Percentiles rank a stretch among this genome's conserved stretches.
These are phyloP conservation scores for Cantharis lateralis DNA, from an alignment of 2,888 invertebrate genomes.

Conservation along the genomic window DNA sequence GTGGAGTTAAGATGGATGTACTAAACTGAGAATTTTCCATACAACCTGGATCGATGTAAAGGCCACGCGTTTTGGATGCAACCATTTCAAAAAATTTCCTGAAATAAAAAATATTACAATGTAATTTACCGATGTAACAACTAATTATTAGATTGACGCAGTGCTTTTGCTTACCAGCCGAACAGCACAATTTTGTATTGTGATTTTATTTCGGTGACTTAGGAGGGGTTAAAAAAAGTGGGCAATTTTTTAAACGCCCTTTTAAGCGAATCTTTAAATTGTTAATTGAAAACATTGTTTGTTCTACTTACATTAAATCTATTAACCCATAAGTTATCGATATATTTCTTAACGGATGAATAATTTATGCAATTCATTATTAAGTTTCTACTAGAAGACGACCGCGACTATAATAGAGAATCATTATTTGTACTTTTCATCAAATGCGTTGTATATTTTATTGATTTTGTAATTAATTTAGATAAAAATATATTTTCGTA, in stretches of 20 bases:
- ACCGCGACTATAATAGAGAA: not conserved
- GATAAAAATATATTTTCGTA: not conserved
- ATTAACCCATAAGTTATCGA: not conserved
- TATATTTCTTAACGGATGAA: not conserved
- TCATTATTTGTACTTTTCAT: not conserved
- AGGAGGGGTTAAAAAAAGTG: not conserved
- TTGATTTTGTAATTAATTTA: not conserved
- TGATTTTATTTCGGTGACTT: not conserved
- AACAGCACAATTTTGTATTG: too few species aligned
- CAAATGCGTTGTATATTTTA: not conserved
- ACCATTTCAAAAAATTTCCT: conserved; percentile 7
- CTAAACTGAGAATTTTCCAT: not conserved
- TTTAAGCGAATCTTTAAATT: not conserved
- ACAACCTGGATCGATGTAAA: conserved; percentile 11
- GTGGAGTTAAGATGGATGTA: not conserved
- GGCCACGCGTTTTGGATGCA: conserved; percentile 12
- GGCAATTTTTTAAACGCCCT: not conserved
- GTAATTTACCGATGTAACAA: not conserved
- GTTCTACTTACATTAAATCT: not conserved
- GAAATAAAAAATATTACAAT: not conserved
- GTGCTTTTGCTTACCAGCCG: not conserved
- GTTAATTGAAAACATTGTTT: not conserved
- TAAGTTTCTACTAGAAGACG: not conserved
- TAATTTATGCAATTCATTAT: not conserved
- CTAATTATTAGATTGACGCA: not conserved